Conservation (phyloP, 1,140 invertebrate species). For the Procambarus clarkii region DNA sequence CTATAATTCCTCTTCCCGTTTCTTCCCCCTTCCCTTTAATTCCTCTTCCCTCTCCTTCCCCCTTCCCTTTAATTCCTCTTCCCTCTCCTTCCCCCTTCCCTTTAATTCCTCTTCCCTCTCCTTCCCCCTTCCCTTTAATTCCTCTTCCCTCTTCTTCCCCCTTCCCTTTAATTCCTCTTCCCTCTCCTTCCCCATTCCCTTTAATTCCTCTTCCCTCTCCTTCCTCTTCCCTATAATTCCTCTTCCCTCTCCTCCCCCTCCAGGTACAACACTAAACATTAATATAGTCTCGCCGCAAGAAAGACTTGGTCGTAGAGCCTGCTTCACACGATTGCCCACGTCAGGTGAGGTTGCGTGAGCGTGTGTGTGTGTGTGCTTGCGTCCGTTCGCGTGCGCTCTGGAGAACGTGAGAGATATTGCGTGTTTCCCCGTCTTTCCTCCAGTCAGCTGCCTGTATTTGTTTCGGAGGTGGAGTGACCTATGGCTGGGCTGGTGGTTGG, state of each 20-base stretch:
- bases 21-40: background rate
- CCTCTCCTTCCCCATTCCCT: too few relatives aligned
- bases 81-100: background rate
- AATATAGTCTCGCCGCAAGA: background rate
- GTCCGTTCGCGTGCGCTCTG: background rate
- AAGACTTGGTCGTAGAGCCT: background rate
- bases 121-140: too few relatives aligned
- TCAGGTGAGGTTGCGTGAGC: constrained; percentile 2
- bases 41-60: background rate
- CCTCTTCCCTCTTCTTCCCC: too few relatives aligned
- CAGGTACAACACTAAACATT: too few relatives aligned
- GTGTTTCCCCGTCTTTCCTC: background rate
- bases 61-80: background rate
- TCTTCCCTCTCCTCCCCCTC: background rate
- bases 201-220: background rate
- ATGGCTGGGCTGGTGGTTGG: background rate
- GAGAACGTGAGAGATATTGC: background rate
- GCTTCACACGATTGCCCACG: background rate
- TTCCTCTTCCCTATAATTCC: background rate
- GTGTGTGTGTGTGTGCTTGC: constrained; percentile 10
- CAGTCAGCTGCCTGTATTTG: background rate
- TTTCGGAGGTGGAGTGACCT: background rate
- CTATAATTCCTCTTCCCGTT: background rate
- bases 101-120: background rate
- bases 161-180: too few relatives aligned